phyloP scores from a whole-genome alignment of 2,888 invertebrate species.

The Coecobrya sp. region DNA sequence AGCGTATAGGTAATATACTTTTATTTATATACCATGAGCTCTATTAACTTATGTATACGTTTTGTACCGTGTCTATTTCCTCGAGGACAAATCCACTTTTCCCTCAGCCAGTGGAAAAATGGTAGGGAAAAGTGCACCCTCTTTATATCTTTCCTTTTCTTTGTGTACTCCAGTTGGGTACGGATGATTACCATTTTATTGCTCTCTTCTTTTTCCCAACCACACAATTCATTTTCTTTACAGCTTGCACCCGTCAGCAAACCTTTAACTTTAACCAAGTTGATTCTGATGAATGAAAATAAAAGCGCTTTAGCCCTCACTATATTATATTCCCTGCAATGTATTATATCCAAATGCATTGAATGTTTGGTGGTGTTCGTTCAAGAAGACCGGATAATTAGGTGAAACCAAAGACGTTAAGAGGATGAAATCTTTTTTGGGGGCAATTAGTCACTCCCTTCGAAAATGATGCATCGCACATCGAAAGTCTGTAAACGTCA shows the following conservation, averaged over 20 bases:
- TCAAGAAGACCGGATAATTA: constrained; percentile 64
- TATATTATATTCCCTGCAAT: background rate
- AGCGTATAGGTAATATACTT: background rate
- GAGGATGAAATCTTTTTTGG: constrained; percentile 57
- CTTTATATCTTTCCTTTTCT: constrained; percentile 11
- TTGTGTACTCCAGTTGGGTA: constrained; percentile 25
- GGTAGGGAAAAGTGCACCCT: background rate
- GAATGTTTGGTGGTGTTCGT: constrained; percentile 21
- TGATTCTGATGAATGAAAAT: constrained; percentile 59
- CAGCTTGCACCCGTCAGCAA: constrained; percentile 68
- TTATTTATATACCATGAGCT: background rate
- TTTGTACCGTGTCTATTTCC: constrained; percentile 33
- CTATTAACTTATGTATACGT: constrained; percentile 15
- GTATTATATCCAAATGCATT: background rate
- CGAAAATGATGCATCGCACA: constrained; percentile 12
- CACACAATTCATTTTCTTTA: constrained; percentile 66
- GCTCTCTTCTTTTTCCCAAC: constrained; percentile 59
- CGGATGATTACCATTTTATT: constrained; percentile 71
- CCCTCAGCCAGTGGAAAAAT: constrained; percentile 36
- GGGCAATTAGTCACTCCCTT: constrained; percentile 55
- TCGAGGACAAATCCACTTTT: constrained; percentile 62
- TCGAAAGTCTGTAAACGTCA: too few relatives aligned
- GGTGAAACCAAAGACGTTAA: constrained; percentile 61
- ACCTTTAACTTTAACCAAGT: constrained; percentile 32
- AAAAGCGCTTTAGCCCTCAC: constrained; percentile 8